phyloP scores from a whole-genome alignment of 2,113 vertebrate genomes.

The Ctenodactylus gundi region DNA sequence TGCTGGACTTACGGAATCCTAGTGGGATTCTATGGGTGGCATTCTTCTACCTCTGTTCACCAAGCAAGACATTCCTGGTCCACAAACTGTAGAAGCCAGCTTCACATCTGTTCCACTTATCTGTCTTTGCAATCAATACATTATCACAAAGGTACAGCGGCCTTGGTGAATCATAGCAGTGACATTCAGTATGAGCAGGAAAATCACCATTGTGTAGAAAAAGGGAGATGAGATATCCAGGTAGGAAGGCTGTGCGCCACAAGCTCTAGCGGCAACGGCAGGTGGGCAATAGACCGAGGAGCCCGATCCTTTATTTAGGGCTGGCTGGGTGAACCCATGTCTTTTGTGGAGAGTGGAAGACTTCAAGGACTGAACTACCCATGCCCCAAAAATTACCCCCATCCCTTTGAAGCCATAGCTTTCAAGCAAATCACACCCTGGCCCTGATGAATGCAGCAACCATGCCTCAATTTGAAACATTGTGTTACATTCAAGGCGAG shows the following conservation, averaged over 20 bases:
- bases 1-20: background rate
- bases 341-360: background rate
- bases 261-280: background rate
- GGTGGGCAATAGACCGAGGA: background rate
- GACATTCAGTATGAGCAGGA: background rate
- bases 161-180: background rate
- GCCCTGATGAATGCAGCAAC: background rate
- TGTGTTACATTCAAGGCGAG: background rate
- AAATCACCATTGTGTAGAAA: background rate
- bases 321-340: background rate
- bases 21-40: background rate
- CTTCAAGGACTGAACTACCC: background rate
- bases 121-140: background rate
- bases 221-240: background rate
- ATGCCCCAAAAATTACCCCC: background rate
- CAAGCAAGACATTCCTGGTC: background rate
- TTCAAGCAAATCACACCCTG: background rate
- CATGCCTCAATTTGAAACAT: background rate
- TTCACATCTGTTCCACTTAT: background rate
- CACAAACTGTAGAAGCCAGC: background rate
- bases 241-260: background rate
- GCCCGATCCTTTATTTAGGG: background rate
- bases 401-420: background rate
- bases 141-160: background rate
- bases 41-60: background rate